Evolutionary conservation across 2,113 vertebrate genomes (phyloP).

Genomic region (Aptenodytes forsteri): DNA sequence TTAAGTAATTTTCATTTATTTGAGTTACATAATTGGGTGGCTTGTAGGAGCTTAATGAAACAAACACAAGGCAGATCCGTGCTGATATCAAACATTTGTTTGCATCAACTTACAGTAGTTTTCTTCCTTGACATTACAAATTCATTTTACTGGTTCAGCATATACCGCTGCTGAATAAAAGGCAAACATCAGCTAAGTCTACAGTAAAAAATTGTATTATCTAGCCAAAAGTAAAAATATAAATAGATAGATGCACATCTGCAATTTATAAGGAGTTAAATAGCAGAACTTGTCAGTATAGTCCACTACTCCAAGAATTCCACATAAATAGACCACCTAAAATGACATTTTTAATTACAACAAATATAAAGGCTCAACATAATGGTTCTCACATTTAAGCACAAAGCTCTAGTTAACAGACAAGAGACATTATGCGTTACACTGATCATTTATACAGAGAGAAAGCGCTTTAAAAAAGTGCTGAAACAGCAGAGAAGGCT

Average conservation of each 20-base stretch:
- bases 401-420: neutral
- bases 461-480: neutral
- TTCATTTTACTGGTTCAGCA: constrained; percentile 21
- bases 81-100: constrained; percentile 18
- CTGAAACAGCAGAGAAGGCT: constrained; percentile 61
- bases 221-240: neutral
- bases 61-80: constrained; percentile 62
- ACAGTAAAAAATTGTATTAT: constrained; percentile 8
- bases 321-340: neutral
- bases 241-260: neutral
- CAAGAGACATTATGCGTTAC: neutral
- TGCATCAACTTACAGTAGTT: neutral
- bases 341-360: constrained; percentile 27
- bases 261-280: neutral
- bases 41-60: constrained; percentile 77
- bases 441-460: constrained; percentile 38
- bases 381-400: neutral
- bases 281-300: neutral
- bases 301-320: neutral
- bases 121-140: constrained; percentile 6
- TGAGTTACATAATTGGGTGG: constrained; percentile 75
- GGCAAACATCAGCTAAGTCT: constrained; percentile 55
- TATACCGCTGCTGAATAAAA: neutral
- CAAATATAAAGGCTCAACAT: neutral
- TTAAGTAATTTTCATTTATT: constrained; percentile 76